A percentile compares a stretch with the other conserved stretches of the same genome.
Conservation (phyloP, 2,888 invertebrate species). For the Caenorhabditis sp. region DNA sequence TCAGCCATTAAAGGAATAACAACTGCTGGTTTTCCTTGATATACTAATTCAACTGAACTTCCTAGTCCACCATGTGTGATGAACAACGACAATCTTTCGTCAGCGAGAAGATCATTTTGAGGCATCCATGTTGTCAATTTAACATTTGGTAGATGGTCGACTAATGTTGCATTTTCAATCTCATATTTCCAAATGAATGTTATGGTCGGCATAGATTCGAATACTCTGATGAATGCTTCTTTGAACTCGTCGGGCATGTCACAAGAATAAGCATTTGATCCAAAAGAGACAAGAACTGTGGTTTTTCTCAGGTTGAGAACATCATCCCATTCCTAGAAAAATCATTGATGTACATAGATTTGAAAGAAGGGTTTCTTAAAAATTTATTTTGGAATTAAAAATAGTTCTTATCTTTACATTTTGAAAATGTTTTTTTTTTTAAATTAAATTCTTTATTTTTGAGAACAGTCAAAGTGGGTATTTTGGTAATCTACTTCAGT, state of each 20-base stretch:
- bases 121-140: slow-evolving; percentile 37
- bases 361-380: no score
- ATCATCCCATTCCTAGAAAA: slow-evolving; percentile 23
- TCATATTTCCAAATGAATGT: slow-evolving; percentile 52
- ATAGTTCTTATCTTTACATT: no score
- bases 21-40: slow-evolving; percentile 37
- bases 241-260: slow-evolving; percentile 40
- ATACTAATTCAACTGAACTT: slow-evolving; percentile 39
- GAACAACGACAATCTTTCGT: slow-evolving; percentile 34
- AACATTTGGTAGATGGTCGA: slow-evolving; percentile 30
- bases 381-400: no score
- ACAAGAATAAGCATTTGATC: slow-evolving; percentile 32
- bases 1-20: slow-evolving; percentile 42
- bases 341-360: no score
- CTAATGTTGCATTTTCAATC: slow-evolving; percentile 26
- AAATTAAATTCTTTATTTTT: no score
- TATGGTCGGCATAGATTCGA: slow-evolving; percentile 24
- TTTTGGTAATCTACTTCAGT: no score
- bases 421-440: no score
- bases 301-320: slow-evolving; percentile 21
- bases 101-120: slow-evolving; percentile 35
- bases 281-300: slow-evolving; percentile 39
- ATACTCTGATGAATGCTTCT: slow-evolving; percentile 25
- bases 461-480: no score
- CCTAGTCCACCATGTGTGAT: slow-evolving; percentile 45